Evolutionary conservation across 2,113 vertebrate genomes (phyloP).

Genomic region (Hystrix brachyura): DNA sequence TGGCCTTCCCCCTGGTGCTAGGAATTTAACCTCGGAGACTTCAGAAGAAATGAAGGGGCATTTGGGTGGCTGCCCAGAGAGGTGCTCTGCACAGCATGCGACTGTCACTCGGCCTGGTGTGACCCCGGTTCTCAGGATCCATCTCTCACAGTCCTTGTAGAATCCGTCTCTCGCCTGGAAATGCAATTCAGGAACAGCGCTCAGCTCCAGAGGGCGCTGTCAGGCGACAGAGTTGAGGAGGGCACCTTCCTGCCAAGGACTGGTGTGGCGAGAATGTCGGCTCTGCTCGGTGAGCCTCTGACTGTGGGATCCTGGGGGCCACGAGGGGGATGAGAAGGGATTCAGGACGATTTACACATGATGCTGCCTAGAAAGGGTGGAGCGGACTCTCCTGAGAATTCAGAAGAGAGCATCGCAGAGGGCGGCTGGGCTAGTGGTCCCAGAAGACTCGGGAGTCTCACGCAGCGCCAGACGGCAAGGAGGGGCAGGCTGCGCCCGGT

Average conservation of each 20-base stretch:
- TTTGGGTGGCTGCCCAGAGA: background rate
- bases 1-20: background rate
- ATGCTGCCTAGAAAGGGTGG: background rate
- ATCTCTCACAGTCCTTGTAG: background rate
- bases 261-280: background rate
- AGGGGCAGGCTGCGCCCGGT: too few species aligned
- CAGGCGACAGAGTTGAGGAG: background rate
- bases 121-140: too few species aligned
- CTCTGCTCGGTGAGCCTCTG: background rate
- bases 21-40: background rate
- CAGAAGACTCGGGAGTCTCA: too few species aligned
- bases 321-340: too few species aligned
- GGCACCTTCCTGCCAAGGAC: background rate
- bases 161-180: background rate
- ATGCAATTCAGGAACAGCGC: background rate
- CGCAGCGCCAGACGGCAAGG: too few species aligned
- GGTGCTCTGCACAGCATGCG: fast-evolving
- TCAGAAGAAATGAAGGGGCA: background rate
- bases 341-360: background rate
- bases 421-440: too few species aligned
- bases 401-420: background rate
- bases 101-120: fast-evolving
- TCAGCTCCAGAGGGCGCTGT: background rate
- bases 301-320: background rate
- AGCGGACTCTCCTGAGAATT: background rate